Evolutionary conservation across 1,140 invertebrate species (phyloP).

Genomic region (Ridgeia piscesae): DNA sequence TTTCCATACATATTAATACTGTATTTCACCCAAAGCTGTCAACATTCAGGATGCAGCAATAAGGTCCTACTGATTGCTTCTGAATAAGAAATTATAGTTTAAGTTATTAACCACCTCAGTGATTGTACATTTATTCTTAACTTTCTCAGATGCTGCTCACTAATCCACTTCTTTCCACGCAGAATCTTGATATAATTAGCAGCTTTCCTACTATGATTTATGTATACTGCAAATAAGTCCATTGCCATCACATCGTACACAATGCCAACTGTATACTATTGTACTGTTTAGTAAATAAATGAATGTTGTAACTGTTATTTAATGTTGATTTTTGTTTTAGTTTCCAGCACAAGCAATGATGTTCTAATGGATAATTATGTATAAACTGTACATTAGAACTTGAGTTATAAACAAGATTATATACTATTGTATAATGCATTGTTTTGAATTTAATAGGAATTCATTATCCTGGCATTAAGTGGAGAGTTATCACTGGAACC

Average conservation of each 20-base stretch:
- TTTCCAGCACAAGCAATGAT: too few relatives aligned
- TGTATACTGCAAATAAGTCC: too few relatives aligned
- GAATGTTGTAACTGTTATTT: neutral
- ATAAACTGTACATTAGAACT: too few relatives aligned
- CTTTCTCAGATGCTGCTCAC: neutral
- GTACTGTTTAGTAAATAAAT: neutral
- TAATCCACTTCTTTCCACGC: neutral
- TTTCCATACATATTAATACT: neutral
- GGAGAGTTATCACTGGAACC: too few relatives aligned
- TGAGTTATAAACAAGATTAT: too few relatives aligned
- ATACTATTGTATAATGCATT: too few relatives aligned
- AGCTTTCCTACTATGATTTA: neutral
- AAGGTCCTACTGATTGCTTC: too few relatives aligned
- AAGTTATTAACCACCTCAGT: neutral
- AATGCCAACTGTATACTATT: neutral
- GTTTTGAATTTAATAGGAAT: too few relatives aligned
- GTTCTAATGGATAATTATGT: too few relatives aligned
- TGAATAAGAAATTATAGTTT: too few relatives aligned
- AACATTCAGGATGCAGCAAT: too few relatives aligned
- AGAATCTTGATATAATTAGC: neutral
- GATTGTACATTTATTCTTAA: neutral
- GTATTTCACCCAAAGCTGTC: neutral
- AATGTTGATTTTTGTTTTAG: neutral
- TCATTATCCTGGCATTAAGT: too few relatives aligned
- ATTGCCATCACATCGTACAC: neutral